These are phyloP conservation scores for Onychomys torridus DNA, from an alignment of 2,797 vertebrate genomes.

Conservation along the genomic window DNA sequence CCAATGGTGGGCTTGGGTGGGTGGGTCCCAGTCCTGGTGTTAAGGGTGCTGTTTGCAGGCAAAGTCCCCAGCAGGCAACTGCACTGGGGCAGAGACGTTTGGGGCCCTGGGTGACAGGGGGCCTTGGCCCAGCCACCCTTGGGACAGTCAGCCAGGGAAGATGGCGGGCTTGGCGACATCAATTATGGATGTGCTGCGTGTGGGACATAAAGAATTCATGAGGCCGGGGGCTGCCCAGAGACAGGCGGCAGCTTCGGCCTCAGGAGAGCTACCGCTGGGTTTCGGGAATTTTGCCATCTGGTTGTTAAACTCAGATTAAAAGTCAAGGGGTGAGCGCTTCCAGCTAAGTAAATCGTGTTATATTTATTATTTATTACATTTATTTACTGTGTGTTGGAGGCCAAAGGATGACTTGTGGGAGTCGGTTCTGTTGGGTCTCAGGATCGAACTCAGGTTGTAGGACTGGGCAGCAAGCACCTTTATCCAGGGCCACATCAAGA, in stretches of 20 bases:
- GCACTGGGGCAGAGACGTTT: background rate
- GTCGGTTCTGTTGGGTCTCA: background rate
- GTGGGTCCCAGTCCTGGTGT: background rate
- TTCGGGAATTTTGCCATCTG: background rate
- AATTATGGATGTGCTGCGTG: slow-evolving; percentile 83
- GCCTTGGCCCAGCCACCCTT: rapidly evolving
- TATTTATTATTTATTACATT: slow-evolving; percentile 1
- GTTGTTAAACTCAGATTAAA: background rate
- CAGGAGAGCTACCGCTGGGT: background rate
- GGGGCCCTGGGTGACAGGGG: background rate
- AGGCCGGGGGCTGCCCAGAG: background rate
- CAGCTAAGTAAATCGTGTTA: background rate
- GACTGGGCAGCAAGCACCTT: background rate
- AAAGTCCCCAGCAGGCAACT: background rate
- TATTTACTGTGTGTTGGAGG: background rate
- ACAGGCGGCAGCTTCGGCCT: background rate
- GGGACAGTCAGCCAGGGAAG: background rate
- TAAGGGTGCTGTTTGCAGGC: background rate
- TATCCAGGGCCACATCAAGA: too few species aligned
- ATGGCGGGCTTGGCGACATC: slow-evolving; percentile 49
- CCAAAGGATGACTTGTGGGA: too few species aligned
- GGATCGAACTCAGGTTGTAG: background rate
- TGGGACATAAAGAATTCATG: slow-evolving; percentile 85
- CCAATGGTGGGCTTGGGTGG: background rate
- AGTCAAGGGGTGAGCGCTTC: background rate